Evolutionary conservation across 2,797 vertebrate genomes (phyloP), one percentile per base, ranked within the genome.

Genomic region (Bovichtus variegatus): DNA sequence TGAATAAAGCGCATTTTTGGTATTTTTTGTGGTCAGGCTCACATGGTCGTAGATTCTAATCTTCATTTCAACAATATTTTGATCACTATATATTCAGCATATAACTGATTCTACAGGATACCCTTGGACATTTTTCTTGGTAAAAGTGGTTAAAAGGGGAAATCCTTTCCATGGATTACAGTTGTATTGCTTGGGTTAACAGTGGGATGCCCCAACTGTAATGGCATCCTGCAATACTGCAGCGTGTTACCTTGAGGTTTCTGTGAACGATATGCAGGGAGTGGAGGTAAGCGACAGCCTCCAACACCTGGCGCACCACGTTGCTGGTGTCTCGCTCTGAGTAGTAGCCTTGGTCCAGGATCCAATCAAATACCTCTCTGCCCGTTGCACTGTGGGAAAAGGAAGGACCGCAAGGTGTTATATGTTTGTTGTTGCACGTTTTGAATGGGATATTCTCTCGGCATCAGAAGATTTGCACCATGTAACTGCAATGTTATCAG

Each of bases 311-410:
- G 77, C 98, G 96, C 84, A 99, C 96, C 89, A 99, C 98, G 4
- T 99, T 99, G 92, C 98, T 99, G 78, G 98, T 99, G 90, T 99
- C 98, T 80, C 95, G 95, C 92, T 99, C 98, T 0, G 98, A 99
- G 91, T 99, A 99, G 94, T 99, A 99, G 60, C 98, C 98, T 94
- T 99, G 98, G 90, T 99, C 98, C 93, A 99, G 94, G 93, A 99
- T 99, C 98, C 98, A 99, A 94, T 99, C 98, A 71, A 99, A 99
- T 75, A 99, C 98, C 89, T 99, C 98, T 79, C 98, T 96, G 82
- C 98, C 98, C 11, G 98, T 98, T 82, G 98, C 98, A 76, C 98
- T 99, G 90, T 71, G 68, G 76, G 76, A 27, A 19, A 87, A 63
- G 11, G 4, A 23, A 70, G 10, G 7, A 1, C 11, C 12, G 3